phyloP scores from a whole-genome alignment of 2,888 invertebrate genomes.

The Xestia sexstrigata region DNA sequence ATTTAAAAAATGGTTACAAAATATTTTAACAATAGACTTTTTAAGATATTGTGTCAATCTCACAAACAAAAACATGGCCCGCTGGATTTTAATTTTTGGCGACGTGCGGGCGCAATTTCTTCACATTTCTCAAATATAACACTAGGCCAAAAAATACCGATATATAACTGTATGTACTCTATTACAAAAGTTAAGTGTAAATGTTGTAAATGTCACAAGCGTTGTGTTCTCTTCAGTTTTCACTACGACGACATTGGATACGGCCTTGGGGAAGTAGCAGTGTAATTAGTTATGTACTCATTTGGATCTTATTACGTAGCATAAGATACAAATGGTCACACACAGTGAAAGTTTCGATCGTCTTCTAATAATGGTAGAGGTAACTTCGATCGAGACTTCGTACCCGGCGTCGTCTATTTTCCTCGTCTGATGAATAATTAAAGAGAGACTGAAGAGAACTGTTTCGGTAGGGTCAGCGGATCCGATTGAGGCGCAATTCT shows the following conservation, averaged over 20 bases:
- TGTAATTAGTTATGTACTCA: constrained; percentile 16
- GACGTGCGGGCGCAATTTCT: constrained; percentile 31
- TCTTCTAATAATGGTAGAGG: constrained; percentile 69
- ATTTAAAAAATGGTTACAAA: constrained; percentile 39
- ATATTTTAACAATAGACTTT: constrained; percentile 36
- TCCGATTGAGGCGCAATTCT: constrained; percentile 89
- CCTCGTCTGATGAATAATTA: constrained; percentile 74
- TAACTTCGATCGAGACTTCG: constrained; percentile 84
- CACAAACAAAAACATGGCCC: constrained; percentile 38
- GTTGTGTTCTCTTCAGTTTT: constrained; percentile 45
- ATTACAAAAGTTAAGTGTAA: constrained; percentile 54
- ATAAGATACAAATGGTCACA: constrained; percentile 23
- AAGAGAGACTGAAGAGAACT: constrained; percentile 76
- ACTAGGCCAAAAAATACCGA: constrained; percentile 48
- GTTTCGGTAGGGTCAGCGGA: constrained; percentile 84
- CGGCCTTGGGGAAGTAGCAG: constrained; percentile 25
- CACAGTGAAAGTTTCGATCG: constrained; percentile 9
- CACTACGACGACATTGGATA: constrained; percentile 36
- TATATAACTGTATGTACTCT: constrained; percentile 43
- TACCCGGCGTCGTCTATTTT: constrained; percentile 75
- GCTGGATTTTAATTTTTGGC: constrained; percentile 42
- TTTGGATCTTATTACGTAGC: constrained; percentile 26
- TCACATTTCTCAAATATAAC: constrained; percentile 36
- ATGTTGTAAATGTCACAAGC: constrained; percentile 43
- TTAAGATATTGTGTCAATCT: constrained; percentile 26